These are phyloP conservation scores for Ciona savignyi DNA, from an alignment of 23 tunicate species.

Conservation along the genomic window DNA sequence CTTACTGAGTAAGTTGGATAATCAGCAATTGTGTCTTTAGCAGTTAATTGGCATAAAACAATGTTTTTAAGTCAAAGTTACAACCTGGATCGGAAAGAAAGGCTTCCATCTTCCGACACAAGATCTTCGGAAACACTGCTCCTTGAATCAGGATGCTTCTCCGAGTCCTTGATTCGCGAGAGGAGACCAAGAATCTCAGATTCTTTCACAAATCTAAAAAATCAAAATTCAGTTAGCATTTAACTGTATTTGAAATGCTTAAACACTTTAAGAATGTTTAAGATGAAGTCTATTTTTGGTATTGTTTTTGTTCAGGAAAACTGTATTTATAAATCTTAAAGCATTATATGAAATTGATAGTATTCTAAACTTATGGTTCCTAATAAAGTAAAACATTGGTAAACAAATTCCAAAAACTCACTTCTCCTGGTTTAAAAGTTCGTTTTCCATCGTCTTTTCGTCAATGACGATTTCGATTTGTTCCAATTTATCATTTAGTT, in stretches of 20 bases:
- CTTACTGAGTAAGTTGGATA: too few species aligned
- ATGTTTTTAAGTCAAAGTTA: too few species aligned
- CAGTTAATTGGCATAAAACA: too few species aligned
- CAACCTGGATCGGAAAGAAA: not conserved
- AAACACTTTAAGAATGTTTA: too few species aligned
- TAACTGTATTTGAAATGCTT: not conserved
- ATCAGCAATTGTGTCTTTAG: too few species aligned
- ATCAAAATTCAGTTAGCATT: not conserved
- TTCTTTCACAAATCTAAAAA: slow-evolving; percentile 44
- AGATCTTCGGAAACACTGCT: slow-evolving; percentile 11
- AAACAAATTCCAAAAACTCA: too few species aligned
- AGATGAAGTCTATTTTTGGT: too few species aligned
- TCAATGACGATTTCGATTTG: slow-evolving; percentile 6
- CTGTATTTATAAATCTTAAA: not conserved
- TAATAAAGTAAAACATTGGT: too few species aligned
- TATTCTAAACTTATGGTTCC: not conserved
- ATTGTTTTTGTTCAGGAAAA: not conserved
- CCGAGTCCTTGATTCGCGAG: slow-evolving; percentile 20
- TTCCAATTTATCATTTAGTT: slow-evolving; percentile 10
- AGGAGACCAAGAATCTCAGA: slow-evolving; percentile 48
- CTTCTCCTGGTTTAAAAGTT: slow-evolving; percentile 24
- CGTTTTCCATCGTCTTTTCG: slow-evolving; percentile 17
- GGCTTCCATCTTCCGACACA: not conserved
- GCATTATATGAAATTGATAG: slow-evolving; percentile 1
- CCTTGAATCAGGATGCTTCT: not conserved